Evolutionary conservation across 2,113 vertebrate genomes (phyloP).

Genomic region (Pachycephala philippinensis): DNA sequence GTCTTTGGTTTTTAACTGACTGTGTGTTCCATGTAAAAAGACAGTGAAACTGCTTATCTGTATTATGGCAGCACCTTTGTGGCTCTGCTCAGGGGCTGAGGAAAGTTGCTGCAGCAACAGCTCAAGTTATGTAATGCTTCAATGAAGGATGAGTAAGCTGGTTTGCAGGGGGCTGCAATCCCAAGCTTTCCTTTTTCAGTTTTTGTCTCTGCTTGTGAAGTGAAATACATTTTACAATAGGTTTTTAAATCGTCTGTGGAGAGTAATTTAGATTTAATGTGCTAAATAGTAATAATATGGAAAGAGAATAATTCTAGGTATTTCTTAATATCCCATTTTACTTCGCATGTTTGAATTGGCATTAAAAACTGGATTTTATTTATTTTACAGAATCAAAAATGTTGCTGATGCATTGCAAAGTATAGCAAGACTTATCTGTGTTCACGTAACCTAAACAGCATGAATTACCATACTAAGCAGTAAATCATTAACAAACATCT

Average conservation of each 20-base stretch:
- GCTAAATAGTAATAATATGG: not conserved
- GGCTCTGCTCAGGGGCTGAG: not conserved
- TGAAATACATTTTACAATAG: not conserved
- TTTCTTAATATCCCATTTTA: not conserved
- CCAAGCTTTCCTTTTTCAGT: not conserved
- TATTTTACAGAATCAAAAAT: not conserved
- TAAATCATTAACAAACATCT: not conserved
- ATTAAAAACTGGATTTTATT: not conserved
- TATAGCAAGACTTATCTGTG: not conserved
- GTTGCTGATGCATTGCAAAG: not conserved
- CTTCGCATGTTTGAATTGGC: not conserved
- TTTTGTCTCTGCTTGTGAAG: not conserved
- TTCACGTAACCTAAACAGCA: not conserved
- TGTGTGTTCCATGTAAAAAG: not conserved
- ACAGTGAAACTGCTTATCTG: not conserved
- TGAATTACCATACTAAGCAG: not conserved
- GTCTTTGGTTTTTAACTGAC: not conserved
- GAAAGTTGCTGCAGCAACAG: slow-evolving; percentile 39
- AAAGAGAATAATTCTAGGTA: not conserved
- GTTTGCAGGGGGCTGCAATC: not conserved
- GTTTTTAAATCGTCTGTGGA: not conserved
- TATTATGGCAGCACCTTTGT: not conserved
- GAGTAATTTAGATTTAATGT: not conserved
- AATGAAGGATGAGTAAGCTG: not conserved
- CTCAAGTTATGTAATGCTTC: not conserved